Evolutionary conservation across 1,140 invertebrate species (phyloP), one percentile per base, ranked within the genome.

Genomic region (Leptoteleia sp.): DNA sequence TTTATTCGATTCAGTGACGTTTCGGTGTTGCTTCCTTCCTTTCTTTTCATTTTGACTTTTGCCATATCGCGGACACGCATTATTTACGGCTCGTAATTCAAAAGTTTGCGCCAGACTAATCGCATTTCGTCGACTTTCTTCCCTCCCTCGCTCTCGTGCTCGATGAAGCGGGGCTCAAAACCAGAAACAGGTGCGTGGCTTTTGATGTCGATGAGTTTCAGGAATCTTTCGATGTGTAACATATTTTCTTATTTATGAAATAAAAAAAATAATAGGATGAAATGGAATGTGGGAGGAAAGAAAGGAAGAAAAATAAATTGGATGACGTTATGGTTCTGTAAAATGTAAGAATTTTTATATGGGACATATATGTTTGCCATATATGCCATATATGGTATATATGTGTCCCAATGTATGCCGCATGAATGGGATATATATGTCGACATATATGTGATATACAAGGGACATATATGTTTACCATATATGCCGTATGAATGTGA

Each of bases 71-170:
- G 73, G 42, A 47, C 42, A 45, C 64, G 73, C 31, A 70, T 77
- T 77, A 77, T 77, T 77, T 77, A 77, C 65, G 59, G 65, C 59
- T 65, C 65, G 65, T 64, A 76, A 76, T 70, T 76, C 64, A 76
- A 76, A 68, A 76, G 64, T 76, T 76, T 76, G 73, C 57, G 37
- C 38, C 57, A 59, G 62, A 54, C 57, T 76, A 68, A 76, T 76
- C 57, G 42, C 16, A 64, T 76, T 64, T 76, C 43, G 54, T 47
- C 33, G 62, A 31, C 37, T 50, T 48, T 16, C 40, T 43, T 7
- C 35, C 27, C 38, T 59, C 38, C 11, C 11, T 45, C 11, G 12
- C 8, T n/a, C 27, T 8, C 19, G 19, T 40, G 40, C 15, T 65
- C 71, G 37, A 48, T 64, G 40, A 64, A 64, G 33, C 54, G 71